These are phyloP conservation scores for Lethrus apterus DNA, from an alignment of 1,140 invertebrate species.

Conservation along the genomic window DNA sequence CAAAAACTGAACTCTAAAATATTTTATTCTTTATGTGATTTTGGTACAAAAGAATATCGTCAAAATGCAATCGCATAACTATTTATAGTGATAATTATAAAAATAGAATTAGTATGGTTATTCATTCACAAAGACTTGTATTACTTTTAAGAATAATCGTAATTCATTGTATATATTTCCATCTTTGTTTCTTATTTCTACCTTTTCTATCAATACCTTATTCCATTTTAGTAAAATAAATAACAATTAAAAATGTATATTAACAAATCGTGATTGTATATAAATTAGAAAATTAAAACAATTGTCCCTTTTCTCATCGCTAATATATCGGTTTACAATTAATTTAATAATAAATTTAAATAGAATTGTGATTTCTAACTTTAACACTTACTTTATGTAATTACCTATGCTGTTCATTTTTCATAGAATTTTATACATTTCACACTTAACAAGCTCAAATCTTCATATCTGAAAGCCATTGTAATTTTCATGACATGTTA, in stretches of 20 bases:
- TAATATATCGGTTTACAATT: background rate
- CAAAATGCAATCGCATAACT: background rate
- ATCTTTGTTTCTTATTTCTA: slow-evolving; percentile 9
- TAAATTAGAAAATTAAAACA: too few species aligned
- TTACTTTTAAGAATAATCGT: slow-evolving; percentile 7
- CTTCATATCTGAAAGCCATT: slow-evolving; percentile 11
- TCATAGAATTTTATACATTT: too few species aligned
- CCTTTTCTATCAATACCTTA: slow-evolving; percentile 2
- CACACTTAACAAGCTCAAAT: slow-evolving; percentile 11
- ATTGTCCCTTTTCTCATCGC: slow-evolving; percentile 8
- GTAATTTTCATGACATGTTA: slow-evolving; percentile 11
- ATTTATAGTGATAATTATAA: slow-evolving; percentile 4
- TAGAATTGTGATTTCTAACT: too few species aligned
- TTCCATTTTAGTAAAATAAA: slow-evolving; percentile 1
- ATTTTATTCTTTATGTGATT: too few species aligned
- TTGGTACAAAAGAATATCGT: slow-evolving; percentile 8
- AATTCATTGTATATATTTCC: slow-evolving; percentile 11
- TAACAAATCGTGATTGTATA: slow-evolving; percentile 11
- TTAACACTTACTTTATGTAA: too few species aligned
- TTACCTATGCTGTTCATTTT: too few species aligned
- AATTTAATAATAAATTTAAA: background rate
- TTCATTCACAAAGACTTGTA: slow-evolving; percentile 13
- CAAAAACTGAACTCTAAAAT: slow-evolving; percentile 8
- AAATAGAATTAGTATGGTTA: background rate
- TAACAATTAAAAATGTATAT: slow-evolving; percentile 8